A percentile compares a stretch with the other conserved stretches of the same genome.
phyloP scores from a whole-genome alignment of 2,888 invertebrate genomes.

The Deroplatys truncata region DNA sequence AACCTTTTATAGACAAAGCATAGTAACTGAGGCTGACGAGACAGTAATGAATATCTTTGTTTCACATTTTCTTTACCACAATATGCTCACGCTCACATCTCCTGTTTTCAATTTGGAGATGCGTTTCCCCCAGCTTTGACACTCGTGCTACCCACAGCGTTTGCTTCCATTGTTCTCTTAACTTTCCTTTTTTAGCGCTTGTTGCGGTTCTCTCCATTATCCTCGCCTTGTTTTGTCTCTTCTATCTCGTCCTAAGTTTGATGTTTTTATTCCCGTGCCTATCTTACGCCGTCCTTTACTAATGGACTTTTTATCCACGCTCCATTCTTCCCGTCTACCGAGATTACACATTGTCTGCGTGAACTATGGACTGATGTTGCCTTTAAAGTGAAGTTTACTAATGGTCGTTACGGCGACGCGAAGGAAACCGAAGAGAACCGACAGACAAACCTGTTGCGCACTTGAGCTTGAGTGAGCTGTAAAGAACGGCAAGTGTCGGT shows the following conservation, averaged over 20 bases:
- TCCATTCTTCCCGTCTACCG: background rate
- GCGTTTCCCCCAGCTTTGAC: background rate
- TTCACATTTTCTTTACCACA: background rate
- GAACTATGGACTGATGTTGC: background rate
- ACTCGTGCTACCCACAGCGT: background rate
- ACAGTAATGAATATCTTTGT: too few relatives aligned
- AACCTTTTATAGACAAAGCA: too few relatives aligned
- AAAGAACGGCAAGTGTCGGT: background rate
- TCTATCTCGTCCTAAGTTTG: background rate
- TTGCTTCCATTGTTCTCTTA: background rate
- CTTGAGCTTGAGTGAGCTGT: background rate
- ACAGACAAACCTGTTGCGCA: background rate
- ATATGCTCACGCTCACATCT: background rate
- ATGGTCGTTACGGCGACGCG: too few relatives aligned
- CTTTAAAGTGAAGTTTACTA: background rate
- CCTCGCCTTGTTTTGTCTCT: background rate
- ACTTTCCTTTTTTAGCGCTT: background rate
- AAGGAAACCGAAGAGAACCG: background rate
- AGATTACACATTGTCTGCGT: background rate
- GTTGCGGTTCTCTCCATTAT: background rate
- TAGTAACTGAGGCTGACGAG: too few relatives aligned
- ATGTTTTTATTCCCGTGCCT: background rate
- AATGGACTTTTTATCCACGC: background rate
- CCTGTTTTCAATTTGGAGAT: background rate
- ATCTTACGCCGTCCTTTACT: background rate